phyloP scores from a whole-genome alignment of 1,140 invertebrate species.

The Calliphora vicina region DNA sequence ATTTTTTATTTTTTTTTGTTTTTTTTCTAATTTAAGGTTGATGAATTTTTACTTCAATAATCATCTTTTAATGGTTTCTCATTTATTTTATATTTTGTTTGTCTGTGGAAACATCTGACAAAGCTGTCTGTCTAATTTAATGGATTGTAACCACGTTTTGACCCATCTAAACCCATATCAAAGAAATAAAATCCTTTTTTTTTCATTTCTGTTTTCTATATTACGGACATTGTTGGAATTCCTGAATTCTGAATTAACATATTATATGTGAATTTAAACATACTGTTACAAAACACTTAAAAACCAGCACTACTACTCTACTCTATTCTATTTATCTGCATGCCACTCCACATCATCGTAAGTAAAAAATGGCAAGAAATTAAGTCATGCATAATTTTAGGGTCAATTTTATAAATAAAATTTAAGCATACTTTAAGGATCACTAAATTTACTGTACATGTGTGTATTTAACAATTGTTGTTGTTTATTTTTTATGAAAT shows the following conservation, averaged over 20 bases:
- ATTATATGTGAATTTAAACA: neutral
- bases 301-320: neutral
- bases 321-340: too few relatives aligned
- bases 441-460: slow-evolving; percentile 8
- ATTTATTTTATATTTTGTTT: neutral
- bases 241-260: neutral
- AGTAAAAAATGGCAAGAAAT: neutral
- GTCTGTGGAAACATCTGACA: too few relatives aligned
- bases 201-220: neutral
- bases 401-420: neutral
- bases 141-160: too few relatives aligned
- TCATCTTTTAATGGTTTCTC: neutral
- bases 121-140: too few relatives aligned
- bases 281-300: neutral
- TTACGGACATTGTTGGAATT: neutral
- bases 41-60: neutral
- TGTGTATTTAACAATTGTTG: neutral
- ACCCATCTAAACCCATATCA: neutral
- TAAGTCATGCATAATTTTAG: slow-evolving; percentile 24
- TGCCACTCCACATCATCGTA: neutral
- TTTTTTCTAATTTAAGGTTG: neutral
- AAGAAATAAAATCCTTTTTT: neutral
- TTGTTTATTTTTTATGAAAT: neutral
- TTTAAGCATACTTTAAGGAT: neutral
- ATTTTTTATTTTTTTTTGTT: too few relatives aligned